phyloP scores from a whole-genome alignment of 92 coral and sea anemone species.

The Porites evermanni region DNA sequence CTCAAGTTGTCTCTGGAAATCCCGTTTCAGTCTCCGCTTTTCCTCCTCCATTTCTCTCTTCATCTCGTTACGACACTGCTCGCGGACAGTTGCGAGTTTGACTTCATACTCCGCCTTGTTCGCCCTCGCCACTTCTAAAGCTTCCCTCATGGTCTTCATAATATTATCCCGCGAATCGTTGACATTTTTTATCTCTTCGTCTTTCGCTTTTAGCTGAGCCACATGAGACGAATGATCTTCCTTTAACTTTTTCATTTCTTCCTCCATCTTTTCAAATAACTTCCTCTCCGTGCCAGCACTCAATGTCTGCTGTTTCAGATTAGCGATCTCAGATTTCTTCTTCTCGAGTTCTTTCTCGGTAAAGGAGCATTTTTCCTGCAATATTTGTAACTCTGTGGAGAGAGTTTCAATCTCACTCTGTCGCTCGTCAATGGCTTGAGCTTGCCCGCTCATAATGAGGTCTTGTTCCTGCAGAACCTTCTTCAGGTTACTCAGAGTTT shows the following conservation, averaged over 20 bases:
- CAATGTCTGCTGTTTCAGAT: slow-evolving; percentile 11
- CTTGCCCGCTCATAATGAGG: slow-evolving; percentile 63
- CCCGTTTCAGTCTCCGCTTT: slow-evolving; percentile 19
- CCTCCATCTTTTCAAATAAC: slow-evolving; percentile 2
- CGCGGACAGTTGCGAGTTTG: slow-evolving; percentile 58
- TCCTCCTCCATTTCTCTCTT: slow-evolving; percentile 35
- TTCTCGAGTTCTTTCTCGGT: slow-evolving; percentile 54
- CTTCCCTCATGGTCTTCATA: slow-evolving; percentile 83
- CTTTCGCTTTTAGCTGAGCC: slow-evolving; percentile 60
- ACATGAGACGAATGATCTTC: slow-evolving; percentile 28
- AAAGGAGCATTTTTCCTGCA: slow-evolving; percentile 40
- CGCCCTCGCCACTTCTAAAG: slow-evolving; percentile 77
- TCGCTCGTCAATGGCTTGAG: slow-evolving; percentile 65
- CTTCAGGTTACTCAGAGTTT: slow-evolving; percentile 37
- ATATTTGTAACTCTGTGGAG: slow-evolving; percentile 41
- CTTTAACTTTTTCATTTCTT: slow-evolving; percentile 24
- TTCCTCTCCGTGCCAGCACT: background rate
- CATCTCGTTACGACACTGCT: slow-evolving; percentile 34
- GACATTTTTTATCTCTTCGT: slow-evolving; percentile 75
- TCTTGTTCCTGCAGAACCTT: slow-evolving; percentile 68
- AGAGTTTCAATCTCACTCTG: slow-evolving; percentile 74
- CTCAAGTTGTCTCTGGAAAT: slow-evolving; percentile 50
- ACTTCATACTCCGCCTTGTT: slow-evolving; percentile 75
- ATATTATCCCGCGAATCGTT: slow-evolving; percentile 70
- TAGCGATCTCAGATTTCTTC: slow-evolving; percentile 48